phyloP scores from a whole-genome alignment of 2,797 vertebrate genomes.

The Botia almorhae region DNA sequence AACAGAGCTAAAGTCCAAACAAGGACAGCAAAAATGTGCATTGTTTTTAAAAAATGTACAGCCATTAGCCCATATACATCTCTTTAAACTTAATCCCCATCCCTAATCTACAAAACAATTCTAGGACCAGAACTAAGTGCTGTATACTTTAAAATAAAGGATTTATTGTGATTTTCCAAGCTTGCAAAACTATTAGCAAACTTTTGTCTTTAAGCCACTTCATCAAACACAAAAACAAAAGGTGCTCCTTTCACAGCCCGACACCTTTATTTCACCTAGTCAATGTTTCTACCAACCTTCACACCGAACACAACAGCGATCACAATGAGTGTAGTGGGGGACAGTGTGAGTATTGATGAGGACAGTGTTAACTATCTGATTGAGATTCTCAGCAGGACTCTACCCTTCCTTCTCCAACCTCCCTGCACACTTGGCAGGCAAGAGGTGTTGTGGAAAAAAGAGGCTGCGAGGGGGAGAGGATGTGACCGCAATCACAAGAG shows the following conservation, averaged over 20 bases:
- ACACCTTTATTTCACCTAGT: neutral
- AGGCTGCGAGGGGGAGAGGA: constrained; percentile 68
- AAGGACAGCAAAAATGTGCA: neutral
- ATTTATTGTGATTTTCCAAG: too few species aligned
- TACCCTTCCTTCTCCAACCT: constrained; percentile 70
- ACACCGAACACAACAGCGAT: neutral
- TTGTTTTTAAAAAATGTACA: too few species aligned
- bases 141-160: too few species aligned
- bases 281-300: neutral
- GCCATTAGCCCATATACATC: too few species aligned
- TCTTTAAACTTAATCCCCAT: neutral
- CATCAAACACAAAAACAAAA: neutral
- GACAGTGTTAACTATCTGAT: constrained; percentile 69
- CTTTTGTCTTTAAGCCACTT: neutral
- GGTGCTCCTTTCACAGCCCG: neutral
- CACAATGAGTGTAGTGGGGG: neutral
- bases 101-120: neutral
- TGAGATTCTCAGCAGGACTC: constrained; percentile 77
- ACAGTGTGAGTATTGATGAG: constrained; percentile 36
- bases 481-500: constrained; percentile 80
- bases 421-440: constrained; percentile 75
- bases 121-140: too few species aligned
- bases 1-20: neutral
- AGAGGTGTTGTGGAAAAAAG: constrained; percentile 65
- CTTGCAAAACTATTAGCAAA: neutral